A percentile compares a stretch with the other conserved stretches of the same genome.
These are phyloP conservation scores for Dicycla oo DNA, from an alignment of 2,888 invertebrate genomes.

Conservation along the genomic window DNA sequence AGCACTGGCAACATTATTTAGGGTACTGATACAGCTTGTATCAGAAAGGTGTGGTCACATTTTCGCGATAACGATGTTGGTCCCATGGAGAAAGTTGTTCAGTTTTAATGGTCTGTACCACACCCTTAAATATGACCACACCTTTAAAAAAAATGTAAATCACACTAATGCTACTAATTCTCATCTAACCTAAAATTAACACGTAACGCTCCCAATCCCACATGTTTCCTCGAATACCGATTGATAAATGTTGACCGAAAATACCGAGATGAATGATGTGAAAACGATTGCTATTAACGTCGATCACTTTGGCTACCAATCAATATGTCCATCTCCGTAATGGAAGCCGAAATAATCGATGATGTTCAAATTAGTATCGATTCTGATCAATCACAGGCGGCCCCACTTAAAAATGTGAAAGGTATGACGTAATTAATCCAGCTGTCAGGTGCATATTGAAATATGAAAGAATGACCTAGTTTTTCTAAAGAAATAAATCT, in stretches of 20 bases:
- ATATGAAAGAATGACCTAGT: constrained; percentile 22
- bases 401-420: constrained; percentile 36
- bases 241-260: constrained; percentile 48
- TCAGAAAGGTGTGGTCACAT: no score
- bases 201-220: not conserved
- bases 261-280: constrained; percentile 45
- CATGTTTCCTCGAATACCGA: constrained; percentile 8
- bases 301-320: constrained; percentile 38
- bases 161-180: not conserved
- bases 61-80: no score
- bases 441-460: constrained; percentile 1
- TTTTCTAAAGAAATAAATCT: constrained; percentile 4
- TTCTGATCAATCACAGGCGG: constrained; percentile 31
- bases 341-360: constrained; percentile 30
- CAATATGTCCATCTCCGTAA: constrained; percentile 40
- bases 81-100: no score
- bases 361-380: constrained; percentile 38
- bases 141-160: not conserved
- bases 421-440: not conserved
- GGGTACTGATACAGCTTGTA: no score
- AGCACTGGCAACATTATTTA: no score
- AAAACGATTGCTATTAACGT: constrained; percentile 58
- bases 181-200: constrained; percentile 3
- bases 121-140: no score
- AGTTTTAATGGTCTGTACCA: no score